phyloP scores from a whole-genome alignment of 1,140 invertebrate species.

The Phymorhynchus buccinoides region DNA sequence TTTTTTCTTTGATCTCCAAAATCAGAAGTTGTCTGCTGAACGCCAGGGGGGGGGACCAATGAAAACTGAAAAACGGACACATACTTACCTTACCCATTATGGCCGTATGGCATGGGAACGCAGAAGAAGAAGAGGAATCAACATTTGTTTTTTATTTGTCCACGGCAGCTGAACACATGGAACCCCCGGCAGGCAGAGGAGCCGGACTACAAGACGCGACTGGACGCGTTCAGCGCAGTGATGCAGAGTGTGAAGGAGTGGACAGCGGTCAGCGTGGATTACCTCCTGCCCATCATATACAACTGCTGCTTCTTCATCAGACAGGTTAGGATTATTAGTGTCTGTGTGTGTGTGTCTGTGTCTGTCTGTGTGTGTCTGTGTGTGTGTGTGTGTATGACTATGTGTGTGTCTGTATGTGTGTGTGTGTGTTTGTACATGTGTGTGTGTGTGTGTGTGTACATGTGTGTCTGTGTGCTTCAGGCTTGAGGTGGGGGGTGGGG shows the following conservation, averaged over 20 bases:
- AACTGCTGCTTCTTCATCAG: conserved; percentile 87
- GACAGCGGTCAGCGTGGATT: conserved; percentile 77
- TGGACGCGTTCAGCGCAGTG: conserved; percentile 78
- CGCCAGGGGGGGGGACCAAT: too few relatives aligned
- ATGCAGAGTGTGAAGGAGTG: conserved; percentile 80
- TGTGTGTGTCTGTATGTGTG: conserved; percentile 14
- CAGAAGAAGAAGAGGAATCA: too few relatives aligned
- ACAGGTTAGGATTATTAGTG: conserved; percentile 70
- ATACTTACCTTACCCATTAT: too few relatives aligned
- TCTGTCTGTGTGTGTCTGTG: conserved; percentile 12
- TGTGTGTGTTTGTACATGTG: neutral
- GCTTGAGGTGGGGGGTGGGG: too few relatives aligned
- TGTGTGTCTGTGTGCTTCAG: too few relatives aligned
- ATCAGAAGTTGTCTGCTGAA: too few relatives aligned
- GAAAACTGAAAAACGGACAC: too few relatives aligned
- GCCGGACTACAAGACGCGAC: conserved; percentile 87
- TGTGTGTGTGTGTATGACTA: neutral
- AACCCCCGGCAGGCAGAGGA: conserved; percentile 90
- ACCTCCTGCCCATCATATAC: conserved; percentile 83
- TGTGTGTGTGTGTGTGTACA: neutral
- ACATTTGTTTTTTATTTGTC: conserved; percentile 8
- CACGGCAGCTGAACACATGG: conserved; percentile 85
- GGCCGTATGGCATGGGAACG: too few relatives aligned
- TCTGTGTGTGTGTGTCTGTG: neutral
- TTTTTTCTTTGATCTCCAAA: too few relatives aligned